Conservation (phyloP, 1,140 invertebrate genomes). For the Drepana arcuata region DNA sequence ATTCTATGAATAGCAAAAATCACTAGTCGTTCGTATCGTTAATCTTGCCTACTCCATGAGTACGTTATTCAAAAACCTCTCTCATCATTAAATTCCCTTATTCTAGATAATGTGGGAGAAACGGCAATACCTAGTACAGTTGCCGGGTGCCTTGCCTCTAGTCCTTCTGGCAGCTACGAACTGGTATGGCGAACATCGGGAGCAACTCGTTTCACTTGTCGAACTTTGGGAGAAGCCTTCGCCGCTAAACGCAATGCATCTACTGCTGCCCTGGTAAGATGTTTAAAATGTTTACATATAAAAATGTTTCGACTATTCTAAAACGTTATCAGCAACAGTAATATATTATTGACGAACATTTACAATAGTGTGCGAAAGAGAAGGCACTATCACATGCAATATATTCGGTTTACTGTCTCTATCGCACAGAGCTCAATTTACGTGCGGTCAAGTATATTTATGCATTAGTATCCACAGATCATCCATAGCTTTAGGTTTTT, state of each 20-base stretch:
- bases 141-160: constrained; percentile 91
- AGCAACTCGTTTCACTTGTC: constrained; percentile 89
- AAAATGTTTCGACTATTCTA: neutral
- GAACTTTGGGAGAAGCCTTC: constrained; percentile 85
- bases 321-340: too few relatives aligned
- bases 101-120: constrained; percentile 92
- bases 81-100: constrained; percentile 14
- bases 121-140: constrained; percentile 88
- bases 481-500: too few relatives aligned
- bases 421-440: too few relatives aligned
- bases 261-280: constrained; percentile 92
- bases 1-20: too few relatives aligned
- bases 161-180: constrained; percentile 90
- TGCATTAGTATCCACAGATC: too few relatives aligned
- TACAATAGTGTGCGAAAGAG: too few relatives aligned
- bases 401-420: too few relatives aligned
- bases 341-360: too few relatives aligned
- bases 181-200: constrained; percentile 90
- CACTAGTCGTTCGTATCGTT: too few relatives aligned
- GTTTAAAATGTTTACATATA: neutral
- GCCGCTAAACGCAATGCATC: constrained; percentile 90
- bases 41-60: too few relatives aligned
- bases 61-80: neutral
- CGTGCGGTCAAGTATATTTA: too few relatives aligned
- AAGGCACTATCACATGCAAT: too few relatives aligned